Evolutionary conservation across 2,888 invertebrate species (phyloP), one percentile per base, ranked within the genome.

Genomic region (Metellina segmentata): DNA sequence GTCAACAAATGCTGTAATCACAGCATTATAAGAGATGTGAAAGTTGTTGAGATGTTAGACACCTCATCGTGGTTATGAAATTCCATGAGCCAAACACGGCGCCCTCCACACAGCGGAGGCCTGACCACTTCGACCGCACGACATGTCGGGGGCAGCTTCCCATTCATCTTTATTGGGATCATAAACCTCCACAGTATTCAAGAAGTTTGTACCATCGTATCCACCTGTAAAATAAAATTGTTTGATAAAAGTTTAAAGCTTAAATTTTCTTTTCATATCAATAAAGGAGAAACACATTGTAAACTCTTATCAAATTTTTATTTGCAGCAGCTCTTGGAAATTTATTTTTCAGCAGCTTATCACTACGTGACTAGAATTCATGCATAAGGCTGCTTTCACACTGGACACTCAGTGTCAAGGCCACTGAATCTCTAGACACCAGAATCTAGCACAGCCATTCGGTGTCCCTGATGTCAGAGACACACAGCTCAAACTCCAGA

Each of bases 81-180:
- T 91, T 20, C 93, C 95, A 91, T 95, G 95, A 72, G 95, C 94
- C 5, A 95, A 95, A 94, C 97, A 96, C 20, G 97, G 96, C 94
- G 97, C 97, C 90, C 97, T 97, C 94, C 98, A 98, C 16, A 98
- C 98, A 5, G 98, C 98, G 78, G 98, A 97, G 0, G 98, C 98
- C 95, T 98, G 98, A 0, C 98, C 98, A 11, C 98, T 98, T 83
- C 98, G 96, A 11, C 97, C 98, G 7, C 98, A 97, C 34, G 97
- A 97, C 94, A 98, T 96, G 7, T 97, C 96, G 7, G 97, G 96
- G 71, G 98, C 97, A 93, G 96, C 96, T 93, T 96, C 96, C 98
- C 98, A 98, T 20, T 95, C 94, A 95, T 98, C 96, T 75, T 96
- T 96, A 2, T 96, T 95, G 6, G 98, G 97, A 95, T 98, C 97